Evolutionary conservation across 2,113 vertebrate genomes (phyloP).

Genomic region (Limnothrissa miodon): DNA sequence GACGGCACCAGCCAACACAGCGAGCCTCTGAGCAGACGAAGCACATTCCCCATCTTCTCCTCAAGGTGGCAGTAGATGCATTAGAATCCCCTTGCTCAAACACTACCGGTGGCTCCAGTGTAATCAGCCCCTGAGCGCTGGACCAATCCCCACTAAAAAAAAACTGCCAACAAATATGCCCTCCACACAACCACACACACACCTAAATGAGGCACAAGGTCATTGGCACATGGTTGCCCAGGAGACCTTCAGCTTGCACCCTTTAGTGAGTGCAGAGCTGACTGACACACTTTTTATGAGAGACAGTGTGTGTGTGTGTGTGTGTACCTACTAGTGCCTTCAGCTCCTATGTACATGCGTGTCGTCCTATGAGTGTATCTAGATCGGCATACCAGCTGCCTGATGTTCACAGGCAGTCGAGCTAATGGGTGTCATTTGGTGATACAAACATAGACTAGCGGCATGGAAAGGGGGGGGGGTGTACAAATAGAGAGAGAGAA

Average conservation of each 20-base stretch:
- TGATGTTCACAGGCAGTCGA: neutral
- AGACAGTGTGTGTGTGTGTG: conserved; percentile 36
- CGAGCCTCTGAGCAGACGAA: too few species aligned
- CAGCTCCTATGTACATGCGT: neutral
- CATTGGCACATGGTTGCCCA: neutral
- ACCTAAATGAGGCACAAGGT: neutral
- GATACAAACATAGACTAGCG: neutral
- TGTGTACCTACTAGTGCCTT: conserved; percentile 32
- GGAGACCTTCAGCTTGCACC: neutral
- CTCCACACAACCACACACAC: neutral
- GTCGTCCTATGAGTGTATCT: neutral
- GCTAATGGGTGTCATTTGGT: neutral
- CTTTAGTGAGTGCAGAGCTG: neutral
- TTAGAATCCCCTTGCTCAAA: conserved; percentile 28
- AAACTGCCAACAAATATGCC: neutral
- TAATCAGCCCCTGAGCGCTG: neutral
- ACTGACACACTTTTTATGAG: neutral
- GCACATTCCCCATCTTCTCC: conserved; percentile 23
- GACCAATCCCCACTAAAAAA: neutral
- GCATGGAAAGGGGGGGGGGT: neutral
- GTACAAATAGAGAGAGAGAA: neutral
- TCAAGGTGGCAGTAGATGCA: conserved; percentile 64
- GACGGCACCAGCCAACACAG: neutral
- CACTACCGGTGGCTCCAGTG: neutral
- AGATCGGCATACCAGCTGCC: neutral